Percentiles rank a stretch among this genome's conserved stretches.
Evolutionary conservation across 2,888 invertebrate genomes (phyloP).

Genomic region (Papilio gigon): DNA sequence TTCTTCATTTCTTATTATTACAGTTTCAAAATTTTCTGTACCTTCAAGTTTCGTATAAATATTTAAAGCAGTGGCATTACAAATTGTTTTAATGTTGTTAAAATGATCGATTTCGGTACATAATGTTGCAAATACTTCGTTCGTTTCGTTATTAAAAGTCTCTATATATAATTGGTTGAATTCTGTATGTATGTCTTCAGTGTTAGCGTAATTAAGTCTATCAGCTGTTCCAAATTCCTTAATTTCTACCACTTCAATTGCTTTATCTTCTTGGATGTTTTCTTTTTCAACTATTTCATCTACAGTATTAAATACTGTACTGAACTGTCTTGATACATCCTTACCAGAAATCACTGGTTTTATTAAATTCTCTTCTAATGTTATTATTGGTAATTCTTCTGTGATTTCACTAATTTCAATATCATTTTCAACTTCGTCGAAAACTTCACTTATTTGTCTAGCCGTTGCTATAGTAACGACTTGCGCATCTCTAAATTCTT

Average conservation of each 20-base stretch:
- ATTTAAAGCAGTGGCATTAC: neutral
- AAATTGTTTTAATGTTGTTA: neutral
- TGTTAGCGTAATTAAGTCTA: conserved; percentile 20
- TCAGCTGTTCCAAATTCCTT: neutral
- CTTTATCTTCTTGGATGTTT: conserved; percentile 10
- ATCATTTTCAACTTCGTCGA: neutral
- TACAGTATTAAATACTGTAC: neutral
- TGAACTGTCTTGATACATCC: conserved; percentile 16
- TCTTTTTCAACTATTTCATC: neutral
- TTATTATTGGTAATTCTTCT: conserved; percentile 7
- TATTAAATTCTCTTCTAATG: neutral
- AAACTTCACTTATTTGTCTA: conserved; percentile 11
- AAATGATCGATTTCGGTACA: neutral
- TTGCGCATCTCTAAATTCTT: neutral
- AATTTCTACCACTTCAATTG: neutral
- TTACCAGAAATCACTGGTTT: conserved; percentile 12
- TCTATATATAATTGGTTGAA: neutral
- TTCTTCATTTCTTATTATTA: neutral
- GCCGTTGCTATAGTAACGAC: conserved; percentile 10
- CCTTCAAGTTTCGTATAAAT: neutral
- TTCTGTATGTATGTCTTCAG: neutral
- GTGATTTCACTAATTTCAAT: neutral
- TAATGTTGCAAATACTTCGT: neutral
- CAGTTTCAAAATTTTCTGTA: neutral
- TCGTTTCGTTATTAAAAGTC: neutral